These are phyloP conservation scores for Aphelinus atriplicis DNA, from an alignment of 1,140 invertebrate species.

Conservation along the genomic window DNA sequence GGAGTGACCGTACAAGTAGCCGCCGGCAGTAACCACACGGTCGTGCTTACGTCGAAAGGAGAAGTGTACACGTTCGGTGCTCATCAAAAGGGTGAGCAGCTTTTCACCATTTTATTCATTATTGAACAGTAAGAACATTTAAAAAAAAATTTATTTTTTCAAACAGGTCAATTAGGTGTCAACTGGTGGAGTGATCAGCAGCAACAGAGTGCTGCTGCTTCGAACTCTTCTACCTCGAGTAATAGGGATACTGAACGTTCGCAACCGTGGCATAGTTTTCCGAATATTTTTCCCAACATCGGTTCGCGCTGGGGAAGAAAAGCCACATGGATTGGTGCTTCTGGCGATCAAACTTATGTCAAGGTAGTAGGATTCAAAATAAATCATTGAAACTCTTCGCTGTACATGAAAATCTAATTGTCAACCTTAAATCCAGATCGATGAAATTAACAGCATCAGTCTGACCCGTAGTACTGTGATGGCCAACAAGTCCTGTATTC, in stretches of 20 bases:
- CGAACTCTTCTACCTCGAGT: constrained; percentile 42
- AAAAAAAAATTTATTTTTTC: not conserved
- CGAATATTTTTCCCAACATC: constrained; percentile 82
- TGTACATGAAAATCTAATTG: not conserved
- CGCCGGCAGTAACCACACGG: constrained; percentile 95
- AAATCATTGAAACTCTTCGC: not conserved
- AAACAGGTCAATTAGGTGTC: constrained; percentile 89
- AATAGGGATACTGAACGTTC: constrained; percentile 57
- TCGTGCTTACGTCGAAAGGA: constrained; percentile 87
- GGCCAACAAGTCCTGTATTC: constrained; percentile 86
- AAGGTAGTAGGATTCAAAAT: constrained; percentile 66
- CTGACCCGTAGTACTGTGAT: constrained; percentile 87
- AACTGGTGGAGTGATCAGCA: constrained; percentile 58
- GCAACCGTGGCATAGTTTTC: constrained; percentile 81
- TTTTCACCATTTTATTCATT: too few relatives aligned
- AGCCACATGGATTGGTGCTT: constrained; percentile 93
- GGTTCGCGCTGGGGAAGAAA: constrained; percentile 81
- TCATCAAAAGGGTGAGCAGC: constrained; percentile 74
- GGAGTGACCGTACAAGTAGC: constrained; percentile 79
- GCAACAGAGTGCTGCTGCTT: not conserved
- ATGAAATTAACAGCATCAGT: constrained; percentile 92
- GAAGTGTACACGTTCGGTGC: constrained; percentile 94
- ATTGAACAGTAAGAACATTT: too few relatives aligned
- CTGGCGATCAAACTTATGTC: constrained; percentile 94
- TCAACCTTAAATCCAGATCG: constrained; percentile 63